Base-by-base conservation (phyloP, 1,140 invertebrate genomes). In the Drosophila truncata region DNA sequence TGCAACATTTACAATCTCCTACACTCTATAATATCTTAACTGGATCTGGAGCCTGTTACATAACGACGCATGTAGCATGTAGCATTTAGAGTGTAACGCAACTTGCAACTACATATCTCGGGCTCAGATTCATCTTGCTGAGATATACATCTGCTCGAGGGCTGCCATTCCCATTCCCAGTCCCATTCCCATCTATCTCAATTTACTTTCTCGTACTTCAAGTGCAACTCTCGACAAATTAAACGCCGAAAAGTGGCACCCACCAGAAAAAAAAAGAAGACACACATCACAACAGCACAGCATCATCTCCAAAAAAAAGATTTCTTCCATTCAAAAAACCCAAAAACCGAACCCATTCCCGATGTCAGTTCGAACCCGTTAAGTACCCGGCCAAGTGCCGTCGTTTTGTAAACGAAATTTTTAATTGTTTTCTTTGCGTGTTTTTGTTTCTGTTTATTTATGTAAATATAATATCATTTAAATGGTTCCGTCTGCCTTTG, bases 171-270 rank as follows among this genome's bases (percentile, higher is more conserved):
- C 50, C 50, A 50, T 18, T 33, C 27, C 20, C 20, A 46, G 7
- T 46, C 46, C 29, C 50, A 37, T 23, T 76, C 54, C 76, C 55
- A 55, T 79, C 60, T 63, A 79, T 70, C 80, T 83, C 84, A 87
- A 88, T 90, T 88, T 78, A 88, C 84, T 88, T 88, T 88, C 84
- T 84, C 58, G 64, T 67, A 47, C 61, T 67, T 88, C 85, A 90
- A 88, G 84, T 88, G 80, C 84, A 84, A 81, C 84, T 90, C 84
- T 88, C 83, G 77, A 88, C 85, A 88, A 88, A 90, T 90, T 88
- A 84, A 88, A 90, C 23, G 70, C 54, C 55, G 59, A 78, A 82
- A 88, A 88, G 84, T 90, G 84, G 85, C 78, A 82, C 84, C 82
- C 83, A 82, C 78, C 82, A 76, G 46, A 52, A 46, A 52, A 52